These are phyloP conservation scores for Meandrusa payeni DNA, from an alignment of 2,888 invertebrate species.

Conservation along the genomic window DNA sequence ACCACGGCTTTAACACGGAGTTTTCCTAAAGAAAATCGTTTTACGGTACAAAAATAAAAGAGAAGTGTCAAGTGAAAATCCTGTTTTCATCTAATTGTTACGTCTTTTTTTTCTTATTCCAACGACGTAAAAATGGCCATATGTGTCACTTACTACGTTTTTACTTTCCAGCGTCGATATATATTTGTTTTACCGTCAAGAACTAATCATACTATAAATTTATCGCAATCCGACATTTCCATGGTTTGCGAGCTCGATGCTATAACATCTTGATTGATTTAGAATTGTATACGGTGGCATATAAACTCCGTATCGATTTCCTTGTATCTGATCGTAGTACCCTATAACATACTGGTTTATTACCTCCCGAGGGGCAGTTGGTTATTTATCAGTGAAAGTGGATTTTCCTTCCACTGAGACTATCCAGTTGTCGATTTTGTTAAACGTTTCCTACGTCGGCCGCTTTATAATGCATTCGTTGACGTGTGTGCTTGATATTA, in stretches of 20 bases:
- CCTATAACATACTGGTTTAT: slow-evolving; percentile 29
- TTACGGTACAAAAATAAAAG: too few species aligned
- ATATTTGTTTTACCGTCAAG: too few species aligned
- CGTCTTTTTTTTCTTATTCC: too few species aligned
- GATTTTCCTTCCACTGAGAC: slow-evolving; percentile 31
- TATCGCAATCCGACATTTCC: too few species aligned
- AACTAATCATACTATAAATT: not conserved
- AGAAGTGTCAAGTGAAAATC: too few species aligned
- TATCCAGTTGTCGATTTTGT: slow-evolving; percentile 22
- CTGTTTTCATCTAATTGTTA: too few species aligned
- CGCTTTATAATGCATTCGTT: slow-evolving; percentile 9
- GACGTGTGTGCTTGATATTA: not conserved
- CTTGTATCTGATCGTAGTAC: slow-evolving; percentile 22
- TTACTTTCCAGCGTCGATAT: too few species aligned
- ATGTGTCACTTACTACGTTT: too few species aligned
- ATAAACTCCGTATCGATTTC: slow-evolving; percentile 5
- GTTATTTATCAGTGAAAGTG: slow-evolving; percentile 37
- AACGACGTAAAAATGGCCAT: too few species aligned
- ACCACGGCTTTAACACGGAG: too few species aligned
- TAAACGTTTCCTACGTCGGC: slow-evolving; percentile 16
- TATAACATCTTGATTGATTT: slow-evolving; percentile 12
- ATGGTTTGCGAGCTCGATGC: not conserved
- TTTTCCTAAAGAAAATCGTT: too few species aligned
- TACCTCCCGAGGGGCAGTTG: slow-evolving; percentile 22
- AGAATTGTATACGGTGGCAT: slow-evolving; percentile 5